A percentile compares a stretch with the other conserved stretches of the same genome.
Conservation (phyloP, 1,140 invertebrate genomes). For the Drosophila virilis region DNA sequence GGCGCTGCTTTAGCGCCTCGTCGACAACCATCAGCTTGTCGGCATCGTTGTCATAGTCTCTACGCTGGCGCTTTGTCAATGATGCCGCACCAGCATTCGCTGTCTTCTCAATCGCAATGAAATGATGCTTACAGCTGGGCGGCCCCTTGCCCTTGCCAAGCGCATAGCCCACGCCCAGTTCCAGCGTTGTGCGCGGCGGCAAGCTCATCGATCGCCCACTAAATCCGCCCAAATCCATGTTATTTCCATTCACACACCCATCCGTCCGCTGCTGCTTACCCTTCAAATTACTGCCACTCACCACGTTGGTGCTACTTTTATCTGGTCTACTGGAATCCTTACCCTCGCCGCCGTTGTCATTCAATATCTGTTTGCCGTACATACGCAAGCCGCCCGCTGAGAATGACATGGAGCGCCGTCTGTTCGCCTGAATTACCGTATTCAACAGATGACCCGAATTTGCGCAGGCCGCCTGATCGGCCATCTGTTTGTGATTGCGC, state of each 20-base stretch:
- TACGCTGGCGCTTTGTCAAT: background rate
- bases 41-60: background rate
- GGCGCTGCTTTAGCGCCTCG: conserved; percentile 32
- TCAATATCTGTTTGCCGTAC: background rate
- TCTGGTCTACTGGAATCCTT: conserved; percentile 7
- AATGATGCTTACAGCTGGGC: conserved; percentile 44
- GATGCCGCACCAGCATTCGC: background rate
- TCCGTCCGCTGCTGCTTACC: background rate
- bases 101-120: conserved; percentile 40
- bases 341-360: background rate
- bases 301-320: background rate
- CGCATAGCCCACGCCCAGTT: background rate
- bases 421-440: conserved; percentile 52
- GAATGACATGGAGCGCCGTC: conserved; percentile 55
- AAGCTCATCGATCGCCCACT: conserved; percentile 49
- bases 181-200: conserved; percentile 31
- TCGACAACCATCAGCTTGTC: conserved; percentile 56
- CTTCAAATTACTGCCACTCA: background rate
- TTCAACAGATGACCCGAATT: conserved; percentile 40
- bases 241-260: background rate
- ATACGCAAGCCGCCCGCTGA: conserved; percentile 12
- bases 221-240: conserved; percentile 5
- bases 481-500: conserved; percentile 52
- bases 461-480: conserved; percentile 15
- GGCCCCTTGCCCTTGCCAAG: conserved; percentile 15